Evolutionary conservation across 2,888 invertebrate species (phyloP).

Genomic region (Ophion costatus): DNA sequence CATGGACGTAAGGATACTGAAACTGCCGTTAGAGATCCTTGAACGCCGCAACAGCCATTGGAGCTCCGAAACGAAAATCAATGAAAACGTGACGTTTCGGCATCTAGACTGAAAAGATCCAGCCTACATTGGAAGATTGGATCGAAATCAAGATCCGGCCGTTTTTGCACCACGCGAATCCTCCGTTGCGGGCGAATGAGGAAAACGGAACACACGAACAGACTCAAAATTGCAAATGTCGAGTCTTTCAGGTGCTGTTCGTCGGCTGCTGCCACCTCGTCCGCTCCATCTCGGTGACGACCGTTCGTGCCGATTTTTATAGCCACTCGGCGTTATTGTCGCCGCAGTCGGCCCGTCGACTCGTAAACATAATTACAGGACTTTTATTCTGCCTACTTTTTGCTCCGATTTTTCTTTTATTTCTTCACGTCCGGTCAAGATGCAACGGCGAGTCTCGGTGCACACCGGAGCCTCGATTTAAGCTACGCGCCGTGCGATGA

Average conservation of each 20-base stretch:
- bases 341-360: constrained; percentile 66
- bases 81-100: neutral
- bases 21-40: constrained; percentile 11
- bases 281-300: constrained; percentile 9
- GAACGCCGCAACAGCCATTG: neutral
- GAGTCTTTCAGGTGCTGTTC: neutral
- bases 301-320: constrained; percentile 65
- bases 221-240: constrained; percentile 27
- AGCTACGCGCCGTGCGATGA: neutral
- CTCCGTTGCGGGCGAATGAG: no score
- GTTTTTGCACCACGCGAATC: no score
- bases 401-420: constrained; percentile 26
- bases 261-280: neutral
- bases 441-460: constrained; percentile 19
- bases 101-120: neutral
- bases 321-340: constrained; percentile 73
- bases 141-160: neutral
- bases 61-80: no score
- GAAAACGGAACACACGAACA: no score
- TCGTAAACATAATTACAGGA: constrained; percentile 78
- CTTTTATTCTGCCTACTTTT: constrained; percentile 57
- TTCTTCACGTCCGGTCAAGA: constrained; percentile 56
- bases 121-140: neutral
- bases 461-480: constrained; percentile 6
- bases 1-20: constrained; percentile 1